phyloP scores from a whole-genome alignment of 2,797 vertebrate species.

The Lindbergichthys nudifrons region DNA sequence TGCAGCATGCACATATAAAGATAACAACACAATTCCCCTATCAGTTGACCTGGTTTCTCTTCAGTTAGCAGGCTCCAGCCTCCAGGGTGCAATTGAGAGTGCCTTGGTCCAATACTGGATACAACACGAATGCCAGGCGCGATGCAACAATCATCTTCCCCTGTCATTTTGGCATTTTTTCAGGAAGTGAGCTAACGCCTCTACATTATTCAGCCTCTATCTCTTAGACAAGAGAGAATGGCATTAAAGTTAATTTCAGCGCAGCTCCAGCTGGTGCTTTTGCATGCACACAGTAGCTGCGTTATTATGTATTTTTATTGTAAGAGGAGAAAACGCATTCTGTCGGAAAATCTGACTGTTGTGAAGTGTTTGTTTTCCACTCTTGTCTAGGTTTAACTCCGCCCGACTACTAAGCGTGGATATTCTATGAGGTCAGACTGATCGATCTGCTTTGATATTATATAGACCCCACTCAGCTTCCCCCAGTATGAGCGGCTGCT shows the following conservation, averaged over 20 bases:
- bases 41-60: constrained; percentile 81
- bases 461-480: constrained; percentile 58
- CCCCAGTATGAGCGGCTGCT: constrained; percentile 43
- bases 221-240: constrained; percentile 71
- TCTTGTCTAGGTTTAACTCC: constrained; percentile 58
- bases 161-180: constrained; percentile 68
- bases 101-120: constrained; percentile 74
- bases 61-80: constrained; percentile 73
- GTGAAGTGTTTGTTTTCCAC: constrained; percentile 56
- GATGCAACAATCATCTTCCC: constrained; percentile 74
- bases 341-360: constrained; percentile 35
- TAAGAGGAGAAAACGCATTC: constrained; percentile 21
- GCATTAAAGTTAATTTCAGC: constrained; percentile 72
- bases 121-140: constrained; percentile 67
- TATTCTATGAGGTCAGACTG: constrained; percentile 55
- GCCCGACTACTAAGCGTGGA: constrained; percentile 27
- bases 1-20: constrained; percentile 73
- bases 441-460: constrained; percentile 76
- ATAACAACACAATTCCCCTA: constrained; percentile 78
- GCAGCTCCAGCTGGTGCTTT: constrained; percentile 54
- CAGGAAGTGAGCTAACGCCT: constrained; percentile 67
- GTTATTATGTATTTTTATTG: constrained; percentile 44
- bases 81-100: constrained; percentile 78
- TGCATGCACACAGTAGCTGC: constrained; percentile 51
- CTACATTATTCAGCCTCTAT: constrained; percentile 69